Percentiles rank a stretch among this genome's conserved stretches.
phyloP scores from a whole-genome alignment of 2,797 vertebrate species.

The Ispidina picta region DNA sequence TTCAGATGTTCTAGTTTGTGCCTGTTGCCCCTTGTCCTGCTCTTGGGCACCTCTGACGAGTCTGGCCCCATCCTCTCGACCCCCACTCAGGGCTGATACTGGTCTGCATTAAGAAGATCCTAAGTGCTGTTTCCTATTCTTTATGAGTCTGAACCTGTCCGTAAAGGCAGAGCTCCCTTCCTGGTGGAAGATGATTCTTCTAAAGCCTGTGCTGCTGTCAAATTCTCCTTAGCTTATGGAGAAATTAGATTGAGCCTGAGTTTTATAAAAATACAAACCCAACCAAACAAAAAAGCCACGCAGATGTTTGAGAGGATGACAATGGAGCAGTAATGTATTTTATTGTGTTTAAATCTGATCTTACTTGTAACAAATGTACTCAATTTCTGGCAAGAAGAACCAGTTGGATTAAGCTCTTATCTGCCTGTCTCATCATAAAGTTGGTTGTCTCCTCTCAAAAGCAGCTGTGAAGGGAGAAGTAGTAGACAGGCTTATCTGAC shows the following conservation, averaged over 20 bases:
- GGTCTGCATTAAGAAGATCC: not conserved
- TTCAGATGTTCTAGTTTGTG: not conserved
- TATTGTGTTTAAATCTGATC: constrained; percentile 6
- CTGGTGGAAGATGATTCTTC: not conserved
- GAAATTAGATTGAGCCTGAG: not conserved
- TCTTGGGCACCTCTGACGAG: not conserved
- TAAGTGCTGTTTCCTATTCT: not conserved
- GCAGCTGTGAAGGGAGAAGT: not conserved
- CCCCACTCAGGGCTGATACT: not conserved
- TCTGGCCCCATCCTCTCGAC: not conserved
- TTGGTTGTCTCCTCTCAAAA: not conserved
- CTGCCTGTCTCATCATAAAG: not conserved
- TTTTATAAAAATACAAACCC: not conserved
- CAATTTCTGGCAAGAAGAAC: not conserved
- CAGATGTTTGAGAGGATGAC: not conserved
- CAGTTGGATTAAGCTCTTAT: not conserved
- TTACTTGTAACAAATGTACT: not conserved
- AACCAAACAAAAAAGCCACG: not conserved
- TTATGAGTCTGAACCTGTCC: not conserved
- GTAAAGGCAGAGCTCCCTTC: constrained; percentile 8
- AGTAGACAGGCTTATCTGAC: not conserved
- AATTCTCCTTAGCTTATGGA: not conserved
- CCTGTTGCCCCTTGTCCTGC: not conserved
- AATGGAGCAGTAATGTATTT: not conserved
- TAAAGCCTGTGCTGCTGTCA: not conserved